phyloP scores from a whole-genome alignment of 2,888 invertebrate species.

The Erpobdella octoculata region DNA sequence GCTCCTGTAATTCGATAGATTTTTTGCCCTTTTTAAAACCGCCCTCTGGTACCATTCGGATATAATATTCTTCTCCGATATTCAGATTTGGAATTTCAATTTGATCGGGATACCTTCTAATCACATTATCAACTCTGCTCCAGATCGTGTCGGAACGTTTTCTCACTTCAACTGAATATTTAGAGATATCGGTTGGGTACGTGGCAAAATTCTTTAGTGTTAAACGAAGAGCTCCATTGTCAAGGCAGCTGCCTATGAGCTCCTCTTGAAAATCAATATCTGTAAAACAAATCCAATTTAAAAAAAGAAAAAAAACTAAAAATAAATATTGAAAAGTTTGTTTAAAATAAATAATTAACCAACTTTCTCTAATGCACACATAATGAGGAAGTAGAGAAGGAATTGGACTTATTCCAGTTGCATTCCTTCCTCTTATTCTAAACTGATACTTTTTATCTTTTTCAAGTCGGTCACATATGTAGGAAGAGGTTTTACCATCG shows the following conservation, averaged over 20 bases:
- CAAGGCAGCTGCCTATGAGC: not conserved
- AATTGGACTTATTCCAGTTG: not conserved
- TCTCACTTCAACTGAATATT: conserved; percentile 13
- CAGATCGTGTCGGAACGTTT: not conserved
- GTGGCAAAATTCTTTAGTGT: not conserved
- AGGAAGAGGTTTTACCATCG: not conserved
- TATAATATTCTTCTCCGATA: conserved; percentile 3
- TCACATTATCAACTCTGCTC: not conserved
- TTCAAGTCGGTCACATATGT: not conserved
- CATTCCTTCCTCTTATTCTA: not conserved
- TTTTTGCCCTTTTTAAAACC: not conserved
- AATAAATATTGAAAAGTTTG: too few relatives aligned
- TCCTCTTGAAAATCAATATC: not conserved
- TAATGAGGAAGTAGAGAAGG: too few relatives aligned
- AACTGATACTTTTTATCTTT: not conserved
- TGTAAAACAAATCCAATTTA: not conserved
- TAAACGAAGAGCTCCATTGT: not conserved
- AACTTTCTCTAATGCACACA: too few relatives aligned
- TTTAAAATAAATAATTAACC: too few relatives aligned
- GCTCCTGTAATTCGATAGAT: not conserved
- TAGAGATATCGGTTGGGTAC: not conserved
- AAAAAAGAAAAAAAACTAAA: not conserved
- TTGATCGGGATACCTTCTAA: not conserved
- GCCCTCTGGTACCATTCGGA: not conserved
- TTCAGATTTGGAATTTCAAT: not conserved